Conservation (phyloP, 2,797 vertebrate species). For the Ctenochaetus hawaiiensis region DNA sequence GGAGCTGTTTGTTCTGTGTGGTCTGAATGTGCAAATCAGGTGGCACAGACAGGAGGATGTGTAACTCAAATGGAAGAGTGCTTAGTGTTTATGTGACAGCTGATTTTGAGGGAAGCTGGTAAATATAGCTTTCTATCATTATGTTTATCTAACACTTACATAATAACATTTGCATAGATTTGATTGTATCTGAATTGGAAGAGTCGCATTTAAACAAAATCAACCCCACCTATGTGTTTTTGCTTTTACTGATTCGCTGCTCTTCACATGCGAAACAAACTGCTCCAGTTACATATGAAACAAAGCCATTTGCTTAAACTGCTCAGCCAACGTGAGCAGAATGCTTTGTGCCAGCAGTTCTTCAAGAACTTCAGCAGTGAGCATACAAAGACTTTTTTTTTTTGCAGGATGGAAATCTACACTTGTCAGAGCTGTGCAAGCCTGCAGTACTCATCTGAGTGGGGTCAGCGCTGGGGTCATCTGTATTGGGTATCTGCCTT, state of each 20-base stretch:
- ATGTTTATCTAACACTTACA: neutral
- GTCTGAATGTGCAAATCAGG: conserved; percentile 66
- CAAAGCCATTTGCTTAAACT: neutral
- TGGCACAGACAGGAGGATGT: conserved; percentile 31
- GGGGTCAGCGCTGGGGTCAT: conserved; percentile 37
- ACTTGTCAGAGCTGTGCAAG: conserved; percentile 25
- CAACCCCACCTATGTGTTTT: neutral
- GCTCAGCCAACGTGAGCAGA: neutral
- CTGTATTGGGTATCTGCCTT: conserved; percentile 56
- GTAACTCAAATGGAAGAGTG: conserved; percentile 20
- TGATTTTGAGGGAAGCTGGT: conserved; percentile 23
- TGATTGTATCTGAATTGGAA: neutral
- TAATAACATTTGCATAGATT: neutral
- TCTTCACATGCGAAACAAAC: neutral
- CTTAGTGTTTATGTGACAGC: conserved; percentile 49
- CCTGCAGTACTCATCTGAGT: conserved; percentile 22
- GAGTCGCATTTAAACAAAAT: neutral
- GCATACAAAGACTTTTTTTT: neutral
- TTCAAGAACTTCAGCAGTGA: neutral
- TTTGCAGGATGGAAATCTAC: conserved; percentile 20
- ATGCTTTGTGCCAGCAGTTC: neutral
- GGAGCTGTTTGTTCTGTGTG: conserved; percentile 67
- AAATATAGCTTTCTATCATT: conserved; percentile 31
- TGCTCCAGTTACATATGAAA: neutral
- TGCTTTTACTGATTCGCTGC: neutral